Percentiles rank a stretch among this genome's conserved stretches.
phyloP scores from a whole-genome alignment of 2,113 vertebrate species.

The Calyptomena viridis region DNA sequence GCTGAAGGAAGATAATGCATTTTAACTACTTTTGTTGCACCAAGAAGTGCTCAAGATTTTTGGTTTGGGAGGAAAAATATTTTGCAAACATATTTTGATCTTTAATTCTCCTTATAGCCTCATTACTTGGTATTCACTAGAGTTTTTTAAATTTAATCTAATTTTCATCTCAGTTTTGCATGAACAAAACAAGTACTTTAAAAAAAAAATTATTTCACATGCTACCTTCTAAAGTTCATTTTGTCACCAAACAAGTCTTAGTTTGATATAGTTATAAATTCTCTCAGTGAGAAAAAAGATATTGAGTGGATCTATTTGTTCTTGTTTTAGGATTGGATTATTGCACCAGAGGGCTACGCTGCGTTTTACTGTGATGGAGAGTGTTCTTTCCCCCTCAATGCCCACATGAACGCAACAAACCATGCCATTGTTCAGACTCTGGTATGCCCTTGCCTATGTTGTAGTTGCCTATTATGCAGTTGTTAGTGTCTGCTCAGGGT shows the following conservation, averaged over 20 bases:
- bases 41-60: neutral
- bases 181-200: neutral
- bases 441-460: slow-evolving; percentile 72
- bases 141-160: neutral
- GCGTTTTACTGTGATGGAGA: slow-evolving; percentile 98
- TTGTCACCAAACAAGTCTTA: neutral
- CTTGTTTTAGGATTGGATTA: slow-evolving; percentile 92
- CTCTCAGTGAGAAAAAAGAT: neutral
- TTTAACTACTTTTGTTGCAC: neutral
- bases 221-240: neutral
- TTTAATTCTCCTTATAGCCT: neutral
- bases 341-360: slow-evolving; percentile 96
- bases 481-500: neutral
- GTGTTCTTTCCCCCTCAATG: slow-evolving; percentile 97
- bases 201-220: neutral
- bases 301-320: neutral
- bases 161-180: neutral
- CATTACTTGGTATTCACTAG: neutral
- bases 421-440: slow-evolving; percentile 98
- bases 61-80: neutral
- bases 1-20: neutral
- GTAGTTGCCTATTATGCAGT: neutral
- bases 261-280: neutral
- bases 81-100: neutral
- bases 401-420: slow-evolving; percentile 99